Evolutionary conservation across 35 echinoderm and acorn worm species (phyloP).

Genomic region (Holothuria glaberrima): DNA sequence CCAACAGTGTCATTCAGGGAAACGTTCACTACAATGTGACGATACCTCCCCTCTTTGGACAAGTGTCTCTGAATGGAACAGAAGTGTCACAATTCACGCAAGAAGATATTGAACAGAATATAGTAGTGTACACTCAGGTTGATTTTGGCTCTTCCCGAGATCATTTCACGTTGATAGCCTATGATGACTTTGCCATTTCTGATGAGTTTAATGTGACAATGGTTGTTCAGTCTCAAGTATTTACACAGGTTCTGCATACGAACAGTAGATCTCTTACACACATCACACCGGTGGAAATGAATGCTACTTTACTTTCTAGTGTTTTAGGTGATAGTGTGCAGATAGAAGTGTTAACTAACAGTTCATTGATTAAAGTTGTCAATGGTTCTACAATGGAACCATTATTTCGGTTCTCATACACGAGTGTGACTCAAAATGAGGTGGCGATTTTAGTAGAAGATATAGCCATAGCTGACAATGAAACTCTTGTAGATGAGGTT

Average conservation of each 20-base stretch:
- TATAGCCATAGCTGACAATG: constrained; percentile 12
- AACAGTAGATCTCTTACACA: neutral
- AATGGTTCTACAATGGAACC: neutral
- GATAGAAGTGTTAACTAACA: neutral
- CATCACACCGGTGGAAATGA: constrained; percentile 7
- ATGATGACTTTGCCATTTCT: constrained; percentile 58
- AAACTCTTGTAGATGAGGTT: constrained; percentile 14
- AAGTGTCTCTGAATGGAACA: constrained; percentile 58
- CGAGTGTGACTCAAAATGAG: constrained; percentile 14
- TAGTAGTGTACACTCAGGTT: constrained; percentile 73
- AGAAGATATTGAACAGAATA: constrained; percentile 58
- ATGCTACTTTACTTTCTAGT: constrained; percentile 2
- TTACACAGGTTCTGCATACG: neutral
- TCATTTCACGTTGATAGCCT: constrained; percentile 60
- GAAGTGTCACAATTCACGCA: constrained; percentile 60
- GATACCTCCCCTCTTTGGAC: constrained; percentile 68
- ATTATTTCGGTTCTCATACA: neutral
- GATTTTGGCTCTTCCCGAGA: constrained; percentile 70
- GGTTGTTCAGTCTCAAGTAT: constrained; percentile 3
- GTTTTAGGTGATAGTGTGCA: neutral
- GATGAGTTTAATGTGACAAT: constrained; percentile 67
- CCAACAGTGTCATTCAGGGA: constrained; percentile 65
- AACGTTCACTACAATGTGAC: constrained; percentile 71
- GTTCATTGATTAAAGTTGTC: constrained; percentile 1
- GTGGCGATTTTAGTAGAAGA: neutral